Base-by-base conservation (phyloP, 2,113 vertebrate genomes). In the Dinomys branickii region DNA sequence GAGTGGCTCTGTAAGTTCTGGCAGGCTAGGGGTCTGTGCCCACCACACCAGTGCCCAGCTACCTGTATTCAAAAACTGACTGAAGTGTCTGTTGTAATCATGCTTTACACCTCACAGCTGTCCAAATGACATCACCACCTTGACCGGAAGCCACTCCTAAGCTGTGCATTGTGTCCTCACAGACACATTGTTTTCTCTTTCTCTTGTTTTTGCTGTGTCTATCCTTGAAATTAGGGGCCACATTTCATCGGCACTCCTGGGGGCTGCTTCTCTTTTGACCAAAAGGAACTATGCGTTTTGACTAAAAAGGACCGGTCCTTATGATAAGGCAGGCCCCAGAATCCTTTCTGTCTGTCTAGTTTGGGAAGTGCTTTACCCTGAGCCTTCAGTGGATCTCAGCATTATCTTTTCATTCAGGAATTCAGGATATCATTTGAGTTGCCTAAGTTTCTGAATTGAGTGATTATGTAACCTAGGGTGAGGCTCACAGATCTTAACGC, bases 391-490 rank as follows among this genome's bases (percentile, higher is more conserved):
- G 12, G 44, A 26, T 71, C 65, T 96, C 17, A 77, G 26, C 41
- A 26, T 61, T 88, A 28, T 1, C 47, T 52, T 26, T 52, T 26
- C 50, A 52, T 69, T 9, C 65, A 77, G 73, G 67, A 95, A 94
- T 30, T n/a, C 26, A 67, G 69, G 69, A 56, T 13, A 61, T 35
- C n/a, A 56, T 65, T 80, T 95, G 44, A 89, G 22, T 89, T 97
- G 63, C 61, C 65, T 69, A 77, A 93, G 69, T 84, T 93, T 95
- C 89, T 89, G 14, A 91, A 85, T 41, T 94, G 56, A 83, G 2
- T 38, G 20, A 47, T 82, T 96, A 5, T 50, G 26, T 50, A 78
- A 90, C 33, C 19, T 82, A 52, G 26, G 38, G 17, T 88, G 26
- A 88, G n/a, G 44, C 80, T 88, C 87, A 61, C 20, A 73, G 59